phyloP scores from a whole-genome alignment of 2,113 vertebrate genomes.

The Poecile atricapillus region DNA sequence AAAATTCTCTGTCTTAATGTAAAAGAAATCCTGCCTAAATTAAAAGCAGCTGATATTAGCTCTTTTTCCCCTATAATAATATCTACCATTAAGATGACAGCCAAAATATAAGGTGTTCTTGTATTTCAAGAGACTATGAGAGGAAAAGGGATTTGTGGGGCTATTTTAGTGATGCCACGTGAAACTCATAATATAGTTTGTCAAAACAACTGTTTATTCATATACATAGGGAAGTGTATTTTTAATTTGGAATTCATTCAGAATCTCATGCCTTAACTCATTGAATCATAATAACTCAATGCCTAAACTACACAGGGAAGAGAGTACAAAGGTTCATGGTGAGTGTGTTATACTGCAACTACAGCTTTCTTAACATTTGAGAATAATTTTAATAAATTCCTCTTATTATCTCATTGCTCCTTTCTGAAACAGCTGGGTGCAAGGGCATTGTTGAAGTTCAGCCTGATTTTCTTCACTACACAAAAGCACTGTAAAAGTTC shows the following conservation, averaged over 20 bases:
- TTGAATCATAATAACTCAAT: neutral
- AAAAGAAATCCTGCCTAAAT: conserved; percentile 31
- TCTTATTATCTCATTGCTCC: neutral
- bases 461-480: neutral
- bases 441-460: neutral
- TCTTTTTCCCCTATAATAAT: conserved; percentile 35
- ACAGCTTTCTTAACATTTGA: neutral
- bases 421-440: neutral
- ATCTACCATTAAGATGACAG: conserved; percentile 28
- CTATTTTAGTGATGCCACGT: conserved; percentile 11
- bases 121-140: neutral
- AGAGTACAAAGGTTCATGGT: neutral
- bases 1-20: conserved; percentile 21
- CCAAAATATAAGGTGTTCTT: conserved; percentile 43
- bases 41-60: conserved; percentile 61
- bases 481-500: neutral
- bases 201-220: conserved; percentile 28
- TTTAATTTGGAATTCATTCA: conserved; percentile 20
- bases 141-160: neutral
- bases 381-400: neutral
- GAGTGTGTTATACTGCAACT: neutral
- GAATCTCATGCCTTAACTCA: neutral
- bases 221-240: neutral
- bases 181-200: conserved; percentile 15
- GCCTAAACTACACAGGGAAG: neutral